Evolutionary conservation across 2,797 vertebrate genomes (phyloP).

Genomic region (Gallinago solitaria): DNA sequence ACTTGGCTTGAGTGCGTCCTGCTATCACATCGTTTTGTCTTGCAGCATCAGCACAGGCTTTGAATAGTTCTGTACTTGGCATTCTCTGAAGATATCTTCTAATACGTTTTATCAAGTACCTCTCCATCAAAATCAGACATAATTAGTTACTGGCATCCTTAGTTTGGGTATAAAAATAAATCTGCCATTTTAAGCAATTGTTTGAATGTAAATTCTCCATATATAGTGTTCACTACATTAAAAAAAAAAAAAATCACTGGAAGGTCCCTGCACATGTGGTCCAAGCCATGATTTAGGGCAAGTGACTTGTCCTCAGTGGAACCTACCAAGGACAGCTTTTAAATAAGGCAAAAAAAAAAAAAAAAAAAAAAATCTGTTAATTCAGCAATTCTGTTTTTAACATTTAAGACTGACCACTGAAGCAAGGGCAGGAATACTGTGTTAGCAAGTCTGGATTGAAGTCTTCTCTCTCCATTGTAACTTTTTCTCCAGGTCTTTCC

Average conservation of each 20-base stretch:
- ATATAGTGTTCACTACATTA: not conserved
- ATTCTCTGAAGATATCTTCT: conserved; percentile 42
- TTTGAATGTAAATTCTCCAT: not conserved
- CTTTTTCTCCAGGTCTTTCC: not conserved
- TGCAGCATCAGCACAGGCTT: conserved; percentile 55
- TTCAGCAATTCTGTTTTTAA: not conserved
- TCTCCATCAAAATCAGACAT: conserved; percentile 48
- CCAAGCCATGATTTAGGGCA: not conserved
- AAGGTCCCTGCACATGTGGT: not conserved
- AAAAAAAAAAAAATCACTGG: not conserved
- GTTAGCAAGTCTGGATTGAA: not conserved
- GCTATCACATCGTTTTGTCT: conserved; percentile 4
- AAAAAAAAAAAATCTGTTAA: not conserved
- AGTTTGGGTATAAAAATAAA: conserved; percentile 36
- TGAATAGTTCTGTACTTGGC: conserved; percentile 45
- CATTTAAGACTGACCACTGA: not conserved
- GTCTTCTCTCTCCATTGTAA: not conserved
- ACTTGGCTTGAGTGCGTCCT: not conserved
- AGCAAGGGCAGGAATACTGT: not conserved
- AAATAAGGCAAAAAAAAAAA: not conserved
- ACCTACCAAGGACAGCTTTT: not conserved
- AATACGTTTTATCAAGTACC: conserved; percentile 39
- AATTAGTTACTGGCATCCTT: conserved; percentile 36
- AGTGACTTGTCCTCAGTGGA: not conserved
- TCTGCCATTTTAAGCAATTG: conserved; percentile 31